These are phyloP conservation scores for Hippoglossus hippoglossus DNA, from an alignment of 2,797 vertebrate species.

Conservation along the genomic window DNA sequence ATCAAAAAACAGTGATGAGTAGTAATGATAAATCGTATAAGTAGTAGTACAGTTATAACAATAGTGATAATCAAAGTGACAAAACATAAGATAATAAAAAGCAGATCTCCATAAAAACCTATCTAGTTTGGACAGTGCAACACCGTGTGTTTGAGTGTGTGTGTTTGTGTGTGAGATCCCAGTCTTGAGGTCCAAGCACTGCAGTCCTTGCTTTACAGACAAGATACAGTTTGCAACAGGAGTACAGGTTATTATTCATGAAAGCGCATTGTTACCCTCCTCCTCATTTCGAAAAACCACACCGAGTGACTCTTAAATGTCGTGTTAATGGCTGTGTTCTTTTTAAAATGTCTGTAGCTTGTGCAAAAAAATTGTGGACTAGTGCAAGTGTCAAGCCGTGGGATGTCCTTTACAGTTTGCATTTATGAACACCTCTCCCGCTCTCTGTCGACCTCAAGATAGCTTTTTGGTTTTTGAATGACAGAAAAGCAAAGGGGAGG, in stretches of 20 bases:
- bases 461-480: conserved; percentile 89
- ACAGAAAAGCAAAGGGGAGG: conserved; percentile 86
- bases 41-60: conserved; percentile 89
- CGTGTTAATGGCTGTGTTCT: conserved; percentile 73
- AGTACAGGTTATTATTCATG: conserved; percentile 69
- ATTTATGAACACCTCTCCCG: conserved; percentile 83
- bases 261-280: conserved; percentile 61
- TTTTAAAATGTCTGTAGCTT: conserved; percentile 80
- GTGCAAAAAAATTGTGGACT: conserved; percentile 85
- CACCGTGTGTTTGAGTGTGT: conserved; percentile 72
- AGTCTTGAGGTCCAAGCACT: conserved; percentile 79
- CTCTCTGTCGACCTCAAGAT: conserved; percentile 85
- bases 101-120: conserved; percentile 85
- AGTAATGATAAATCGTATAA: conserved; percentile 86
- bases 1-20: conserved; percentile 86
- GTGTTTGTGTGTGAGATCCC: conserved; percentile 62
- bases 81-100: conserved; percentile 85
- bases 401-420: conserved; percentile 83
- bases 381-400: conserved; percentile 84
- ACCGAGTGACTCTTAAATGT: conserved; percentile 68
- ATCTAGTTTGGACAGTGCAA: conserved; percentile 87
- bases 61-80: conserved; percentile 89
- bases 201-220: conserved; percentile 81
- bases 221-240: conserved; percentile 81
- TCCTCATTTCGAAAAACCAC: conserved; percentile 59